Percentiles rank a stretch among this genome's conserved stretches.
phyloP scores from a whole-genome alignment of 2,797 vertebrate genomes.

The Microchirus variegatus region DNA sequence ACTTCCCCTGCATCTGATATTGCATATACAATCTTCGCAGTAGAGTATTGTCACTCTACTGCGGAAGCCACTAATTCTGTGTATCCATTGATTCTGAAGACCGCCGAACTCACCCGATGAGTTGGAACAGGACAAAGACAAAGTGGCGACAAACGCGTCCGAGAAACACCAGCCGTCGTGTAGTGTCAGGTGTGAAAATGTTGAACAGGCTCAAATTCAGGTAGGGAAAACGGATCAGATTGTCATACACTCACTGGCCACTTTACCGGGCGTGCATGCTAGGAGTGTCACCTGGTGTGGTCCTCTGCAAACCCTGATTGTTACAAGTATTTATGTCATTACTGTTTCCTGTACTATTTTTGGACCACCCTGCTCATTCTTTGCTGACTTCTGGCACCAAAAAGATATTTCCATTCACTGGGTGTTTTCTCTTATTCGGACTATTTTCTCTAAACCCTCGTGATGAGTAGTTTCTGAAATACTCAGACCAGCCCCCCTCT shows the following conservation, averaged over 20 bases:
- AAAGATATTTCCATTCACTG: no score
- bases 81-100: constrained; percentile 69
- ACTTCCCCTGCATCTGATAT: constrained; percentile 1
- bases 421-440: no score
- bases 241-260: not conserved
- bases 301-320: no score
- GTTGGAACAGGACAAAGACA: constrained; percentile 60
- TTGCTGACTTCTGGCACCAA: no score
- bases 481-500: no score
- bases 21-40: constrained; percentile 14
- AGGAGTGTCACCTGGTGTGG: no score
- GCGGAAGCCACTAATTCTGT: constrained; percentile 54
- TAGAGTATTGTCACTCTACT: not conserved
- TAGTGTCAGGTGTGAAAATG: constrained; percentile 50
- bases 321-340: no score
- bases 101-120: constrained; percentile 69
- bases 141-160: constrained; percentile 65
- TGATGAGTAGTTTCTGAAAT: no score
- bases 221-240: constrained; percentile 50
- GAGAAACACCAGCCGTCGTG: constrained; percentile 68
- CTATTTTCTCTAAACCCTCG: no score
- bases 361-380: no score
- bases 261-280: no score
- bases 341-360: no score
- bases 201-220: constrained; percentile 55